A percentile compares a stretch with the other conserved stretches of the same genome.
Evolutionary conservation across 2,888 invertebrate genomes (phyloP).

Genomic region (Tipula confusa): DNA sequence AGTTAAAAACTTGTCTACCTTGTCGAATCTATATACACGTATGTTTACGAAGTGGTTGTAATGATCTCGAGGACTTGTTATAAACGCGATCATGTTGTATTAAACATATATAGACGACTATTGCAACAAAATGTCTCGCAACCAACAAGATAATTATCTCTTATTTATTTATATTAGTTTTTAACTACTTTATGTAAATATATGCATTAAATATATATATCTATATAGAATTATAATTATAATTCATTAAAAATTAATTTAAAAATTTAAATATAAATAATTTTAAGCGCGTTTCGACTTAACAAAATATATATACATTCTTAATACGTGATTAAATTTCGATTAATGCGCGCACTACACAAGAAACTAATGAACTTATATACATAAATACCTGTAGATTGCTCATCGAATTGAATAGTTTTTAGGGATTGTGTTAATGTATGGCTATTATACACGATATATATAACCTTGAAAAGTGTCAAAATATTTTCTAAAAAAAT

Average conservation of each 20-base stretch:
- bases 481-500: neutral
- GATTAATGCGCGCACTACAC: neutral
- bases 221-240: neutral
- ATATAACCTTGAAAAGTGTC: slow-evolving; percentile 6
- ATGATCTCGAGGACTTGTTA: slow-evolving; percentile 12
- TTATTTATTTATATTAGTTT: neutral
- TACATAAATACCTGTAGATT: neutral
- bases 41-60: neutral
- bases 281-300: neutral
- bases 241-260: slow-evolving; percentile 25
- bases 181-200: neutral
- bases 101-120: neutral
- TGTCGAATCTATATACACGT: neutral
- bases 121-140: neutral
- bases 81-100: neutral
- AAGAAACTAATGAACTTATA: neutral
- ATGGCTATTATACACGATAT: neutral
- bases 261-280: neutral
- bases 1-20: slow-evolving; percentile 15
- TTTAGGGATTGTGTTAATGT: neutral
- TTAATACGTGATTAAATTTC: slow-evolving; percentile 3
- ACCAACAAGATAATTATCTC: neutral
- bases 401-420: neutral
- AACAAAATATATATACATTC: neutral
- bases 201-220: neutral